Evolutionary conservation across 2,113 vertebrate genomes (phyloP), one percentile per base, ranked within the genome.

Genomic region (Bambusicola thoracicus): DNA sequence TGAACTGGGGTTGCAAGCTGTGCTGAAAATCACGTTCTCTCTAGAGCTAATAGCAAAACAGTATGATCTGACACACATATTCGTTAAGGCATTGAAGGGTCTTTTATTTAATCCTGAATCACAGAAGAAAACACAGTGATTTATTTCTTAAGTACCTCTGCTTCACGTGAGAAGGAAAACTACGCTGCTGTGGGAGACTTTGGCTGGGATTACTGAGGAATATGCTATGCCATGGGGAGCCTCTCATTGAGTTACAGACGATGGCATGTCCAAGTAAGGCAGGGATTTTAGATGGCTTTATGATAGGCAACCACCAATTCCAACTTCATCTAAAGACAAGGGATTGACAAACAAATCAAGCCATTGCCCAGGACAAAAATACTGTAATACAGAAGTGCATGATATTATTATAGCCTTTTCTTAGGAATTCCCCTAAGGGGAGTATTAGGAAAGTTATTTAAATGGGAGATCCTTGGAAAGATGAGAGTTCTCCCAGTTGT

Each of bases 201-300:
- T 40, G 25, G n/a, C 75, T 82, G 66, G 36, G 29, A 38, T 46
- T 53, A 61, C 27, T 2, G 11, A 53, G 66, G 49, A 79, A 55
- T 48, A 69, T 49, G 44, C 67, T 79, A 29, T 65, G 48, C 62
- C 3, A 1, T 7, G 27, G 38, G 44, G 67, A 55, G 17, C 62
- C 80, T 79, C 75, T 91, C 75, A 36, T 44, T 48, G 48, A 13
- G 27, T 80, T 87, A 20, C 7, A 49, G 53, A 59, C 18, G 36
- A 63, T 80, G 49, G 67, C 75, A 51, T 85, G 49, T 20, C 78
- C 87, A 79, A 72, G 78, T 76, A 82, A 92, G 87, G 89, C 70
- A 34, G 17, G 16, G 55, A 68, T 83, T 87, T 85, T 61, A 46
- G 20, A 38, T 80, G 44, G 62, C 46, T 68, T 63, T 80, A 38